phyloP scores from a whole-genome alignment of 2,113 vertebrate species.

The Cricetomys ansorgei region DNA sequence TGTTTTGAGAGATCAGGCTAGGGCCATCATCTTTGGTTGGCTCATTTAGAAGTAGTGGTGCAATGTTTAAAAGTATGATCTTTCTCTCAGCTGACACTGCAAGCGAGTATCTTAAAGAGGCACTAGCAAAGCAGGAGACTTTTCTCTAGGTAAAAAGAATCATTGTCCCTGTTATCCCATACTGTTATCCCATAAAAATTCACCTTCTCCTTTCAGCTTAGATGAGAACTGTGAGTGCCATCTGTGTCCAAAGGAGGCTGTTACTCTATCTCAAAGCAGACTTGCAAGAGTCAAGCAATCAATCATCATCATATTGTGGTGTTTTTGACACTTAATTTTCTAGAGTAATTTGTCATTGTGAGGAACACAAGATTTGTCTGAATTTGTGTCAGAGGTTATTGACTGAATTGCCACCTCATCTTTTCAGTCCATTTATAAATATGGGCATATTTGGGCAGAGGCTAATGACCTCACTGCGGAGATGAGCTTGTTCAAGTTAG shows the following conservation, averaged over 20 bases:
- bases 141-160: conserved; percentile 46
- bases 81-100: conserved; percentile 26
- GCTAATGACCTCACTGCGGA: conserved; percentile 44
- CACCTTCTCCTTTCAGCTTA: conserved; percentile 55
- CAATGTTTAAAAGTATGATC: conserved; percentile 57
- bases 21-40: not conserved
- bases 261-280: conserved; percentile 66
- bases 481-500: conserved; percentile 38
- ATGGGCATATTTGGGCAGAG: conserved; percentile 48
- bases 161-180: conserved; percentile 48
- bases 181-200: conserved; percentile 57
- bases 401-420: conserved; percentile 73
- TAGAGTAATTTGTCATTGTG: conserved; percentile 76
- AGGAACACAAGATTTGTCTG: conserved; percentile 76
- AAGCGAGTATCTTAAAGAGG: conserved; percentile 48
- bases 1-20: not conserved
- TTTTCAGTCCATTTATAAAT: conserved; percentile 74
- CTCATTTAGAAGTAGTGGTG: not conserved
- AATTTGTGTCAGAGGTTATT: conserved; percentile 80
- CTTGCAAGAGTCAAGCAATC: conserved; percentile 70
- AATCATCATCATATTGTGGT: conserved; percentile 76
- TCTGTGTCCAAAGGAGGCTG: conserved; percentile 69
- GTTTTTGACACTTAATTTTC: conserved; percentile 80
- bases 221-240: conserved; percentile 37
- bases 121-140: conserved; percentile 19